phyloP scores from a whole-genome alignment of 2,888 invertebrate genomes.

The Apeira syringaria region DNA sequence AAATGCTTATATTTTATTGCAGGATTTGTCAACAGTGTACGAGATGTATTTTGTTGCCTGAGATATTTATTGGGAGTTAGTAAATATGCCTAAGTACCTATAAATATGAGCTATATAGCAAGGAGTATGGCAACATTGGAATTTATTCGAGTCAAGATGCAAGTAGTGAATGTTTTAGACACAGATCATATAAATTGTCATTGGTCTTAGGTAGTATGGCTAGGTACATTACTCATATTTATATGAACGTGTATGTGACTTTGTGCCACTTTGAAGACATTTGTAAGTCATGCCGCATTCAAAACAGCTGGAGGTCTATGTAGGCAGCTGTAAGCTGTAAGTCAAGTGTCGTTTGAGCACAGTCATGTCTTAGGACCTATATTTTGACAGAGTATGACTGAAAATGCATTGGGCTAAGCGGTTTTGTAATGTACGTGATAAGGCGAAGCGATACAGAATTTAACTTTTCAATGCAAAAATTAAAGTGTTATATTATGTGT shows the following conservation, averaged over 20 bases:
- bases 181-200: too few relatives aligned
- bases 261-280: slow-evolving; percentile 51
- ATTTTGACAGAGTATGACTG: too few relatives aligned
- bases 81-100: slow-evolving; percentile 59
- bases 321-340: too few relatives aligned
- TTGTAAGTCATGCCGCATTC: slow-evolving; percentile 43
- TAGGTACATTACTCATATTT: not conserved
- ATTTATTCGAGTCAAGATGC: not conserved
- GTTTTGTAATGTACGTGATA: too few relatives aligned
- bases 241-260: slow-evolving; percentile 34
- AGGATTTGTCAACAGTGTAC: slow-evolving; percentile 82
- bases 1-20: slow-evolving; percentile 84
- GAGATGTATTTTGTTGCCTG: slow-evolving; percentile 79
- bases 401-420: too few relatives aligned
- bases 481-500: too few relatives aligned
- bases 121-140: slow-evolving; percentile 45
- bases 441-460: too few relatives aligned
- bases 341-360: too few relatives aligned
- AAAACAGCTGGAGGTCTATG: too few relatives aligned
- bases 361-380: too few relatives aligned
- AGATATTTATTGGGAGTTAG: slow-evolving; percentile 78
- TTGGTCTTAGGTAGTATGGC: too few relatives aligned
- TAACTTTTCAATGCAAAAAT: too few relatives aligned
- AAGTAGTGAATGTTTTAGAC: not conserved
- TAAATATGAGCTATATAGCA: not conserved